A percentile compares a stretch with the other conserved stretches of the same genome.
These are phyloP conservation scores for Drosophila crucigera DNA, from an alignment of 2,888 invertebrate genomes.

Conservation along the genomic window DNA sequence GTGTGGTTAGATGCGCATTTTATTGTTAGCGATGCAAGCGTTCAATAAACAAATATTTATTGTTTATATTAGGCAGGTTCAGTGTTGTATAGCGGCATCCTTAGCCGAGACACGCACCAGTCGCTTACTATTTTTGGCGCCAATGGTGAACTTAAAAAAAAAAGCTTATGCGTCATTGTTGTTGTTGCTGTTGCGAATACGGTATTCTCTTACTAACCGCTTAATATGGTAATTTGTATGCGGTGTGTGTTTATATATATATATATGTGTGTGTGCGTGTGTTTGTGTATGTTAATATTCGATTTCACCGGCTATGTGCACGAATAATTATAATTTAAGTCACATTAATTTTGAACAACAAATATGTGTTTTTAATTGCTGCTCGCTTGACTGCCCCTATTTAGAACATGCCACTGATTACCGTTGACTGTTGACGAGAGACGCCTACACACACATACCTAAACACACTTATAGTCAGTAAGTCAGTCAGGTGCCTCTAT, in stretches of 20 bases:
- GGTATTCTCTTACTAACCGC: slow-evolving; percentile 39
- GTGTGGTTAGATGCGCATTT: slow-evolving; percentile 10
- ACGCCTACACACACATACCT: slow-evolving; percentile 31
- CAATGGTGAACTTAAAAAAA: slow-evolving; percentile 26
- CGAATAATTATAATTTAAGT: slow-evolving; percentile 64
- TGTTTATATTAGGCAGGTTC: slow-evolving; percentile 40
- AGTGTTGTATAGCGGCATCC: slow-evolving; percentile 41
- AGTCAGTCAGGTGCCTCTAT: slow-evolving; percentile 25
- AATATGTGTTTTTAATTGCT: slow-evolving; percentile 25
- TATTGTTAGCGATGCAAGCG: slow-evolving; percentile 2
- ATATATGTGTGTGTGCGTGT: slow-evolving; percentile 21
- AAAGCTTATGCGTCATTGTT: slow-evolving; percentile 36
- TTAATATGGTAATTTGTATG: slow-evolving; percentile 69
- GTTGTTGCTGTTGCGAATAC: slow-evolving; percentile 29
- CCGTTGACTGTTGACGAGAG: slow-evolving; percentile 56
- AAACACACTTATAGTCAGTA: not conserved
- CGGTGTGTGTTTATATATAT: slow-evolving; percentile 12
- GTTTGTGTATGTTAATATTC: slow-evolving; percentile 31
- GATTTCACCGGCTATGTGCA: slow-evolving; percentile 54
- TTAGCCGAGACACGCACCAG: slow-evolving; percentile 58
- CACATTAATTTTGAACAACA: slow-evolving; percentile 58
- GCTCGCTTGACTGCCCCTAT: slow-evolving; percentile 43
- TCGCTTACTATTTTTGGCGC: slow-evolving; percentile 25
- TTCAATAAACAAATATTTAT: slow-evolving; percentile 7
- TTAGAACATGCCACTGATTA: slow-evolving; percentile 69